A percentile compares a stretch with the other conserved stretches of the same genome.
Conservation (phyloP, 2,113 vertebrate genomes). For the Pogona vitticeps region DNA sequence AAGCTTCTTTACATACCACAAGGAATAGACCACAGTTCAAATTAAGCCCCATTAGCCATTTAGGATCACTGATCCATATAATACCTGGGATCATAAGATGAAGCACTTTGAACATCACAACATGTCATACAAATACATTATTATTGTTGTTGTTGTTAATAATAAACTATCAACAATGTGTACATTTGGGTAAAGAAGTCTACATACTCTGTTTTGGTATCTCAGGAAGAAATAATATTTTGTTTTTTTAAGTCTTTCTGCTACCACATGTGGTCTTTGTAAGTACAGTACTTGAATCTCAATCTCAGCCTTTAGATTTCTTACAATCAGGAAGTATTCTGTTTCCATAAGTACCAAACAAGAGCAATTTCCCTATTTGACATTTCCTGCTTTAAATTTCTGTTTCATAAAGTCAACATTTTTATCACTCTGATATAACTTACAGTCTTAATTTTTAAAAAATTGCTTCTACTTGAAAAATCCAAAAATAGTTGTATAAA, state of each 20-base stretch:
- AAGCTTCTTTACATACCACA: background rate
- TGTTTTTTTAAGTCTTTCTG: background rate
- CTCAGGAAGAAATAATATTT: background rate
- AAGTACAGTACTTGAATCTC: background rate
- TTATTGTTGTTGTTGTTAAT: background rate
- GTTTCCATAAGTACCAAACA: slow-evolving; percentile 3
- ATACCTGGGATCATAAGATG: background rate
- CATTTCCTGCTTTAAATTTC: background rate
- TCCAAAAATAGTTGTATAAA: slow-evolving; percentile 32
- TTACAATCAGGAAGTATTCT: background rate
- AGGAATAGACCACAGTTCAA: background rate
- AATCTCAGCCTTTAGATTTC: slow-evolving; percentile 11
- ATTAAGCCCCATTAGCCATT: no score
- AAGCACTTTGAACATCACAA: background rate
- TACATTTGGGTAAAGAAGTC: background rate
- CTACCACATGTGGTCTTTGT: background rate
- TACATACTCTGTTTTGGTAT: background rate
- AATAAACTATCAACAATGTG: background rate
- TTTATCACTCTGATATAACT: slow-evolving; percentile 27
- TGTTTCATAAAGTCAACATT: background rate
- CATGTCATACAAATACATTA: background rate
- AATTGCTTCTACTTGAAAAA: slow-evolving; percentile 1
- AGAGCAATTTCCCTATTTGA: background rate
- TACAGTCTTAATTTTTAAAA: background rate
- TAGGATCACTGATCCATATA: background rate